Percentiles rank a stretch among this genome's conserved stretches.
phyloP scores from a whole-genome alignment of 2,888 invertebrate species.

The Drosophila setosimentum region DNA sequence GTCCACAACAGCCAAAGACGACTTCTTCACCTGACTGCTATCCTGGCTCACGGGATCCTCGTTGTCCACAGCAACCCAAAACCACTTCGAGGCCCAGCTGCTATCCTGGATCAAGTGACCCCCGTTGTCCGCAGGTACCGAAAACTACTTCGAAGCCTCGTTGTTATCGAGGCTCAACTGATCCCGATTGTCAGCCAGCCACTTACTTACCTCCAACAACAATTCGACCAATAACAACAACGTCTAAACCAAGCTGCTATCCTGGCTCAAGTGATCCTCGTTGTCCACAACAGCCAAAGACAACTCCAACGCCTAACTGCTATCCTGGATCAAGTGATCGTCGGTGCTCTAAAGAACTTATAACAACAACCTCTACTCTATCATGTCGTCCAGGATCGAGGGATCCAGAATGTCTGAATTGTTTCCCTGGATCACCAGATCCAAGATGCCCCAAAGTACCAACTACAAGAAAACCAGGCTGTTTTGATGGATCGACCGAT shows the following conservation, averaged over 20 bases:
- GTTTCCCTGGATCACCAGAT: conserved; percentile 83
- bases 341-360: conserved; percentile 54
- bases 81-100: too few relatives aligned
- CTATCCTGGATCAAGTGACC: background rate
- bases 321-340: conserved; percentile 67
- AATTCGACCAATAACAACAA: background rate
- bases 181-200: background rate
- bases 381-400: conserved; percentile 69
- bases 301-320: conserved; percentile 27
- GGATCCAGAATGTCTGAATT: conserved; percentile 75
- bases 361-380: conserved; percentile 1
- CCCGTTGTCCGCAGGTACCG: background rate
- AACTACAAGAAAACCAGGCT: conserved; percentile 52
- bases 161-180: background rate
- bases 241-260: conserved; percentile 17
- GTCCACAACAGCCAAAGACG: too few relatives aligned
- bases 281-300: conserved; percentile 48
- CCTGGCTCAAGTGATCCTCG: conserved; percentile 67
- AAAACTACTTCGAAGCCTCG: background rate
- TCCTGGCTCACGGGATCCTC: background rate
- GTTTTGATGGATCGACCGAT: conserved; percentile 84
- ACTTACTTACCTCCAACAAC: background rate
- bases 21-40: too few relatives aligned
- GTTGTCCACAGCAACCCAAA: background rate
- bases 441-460: conserved; percentile 47